Percentiles rank a stretch among this genome's conserved stretches.
These are phyloP conservation scores for Drosophila guanche DNA, from an alignment of 1,140 invertebrate species.

Conservation along the genomic window DNA sequence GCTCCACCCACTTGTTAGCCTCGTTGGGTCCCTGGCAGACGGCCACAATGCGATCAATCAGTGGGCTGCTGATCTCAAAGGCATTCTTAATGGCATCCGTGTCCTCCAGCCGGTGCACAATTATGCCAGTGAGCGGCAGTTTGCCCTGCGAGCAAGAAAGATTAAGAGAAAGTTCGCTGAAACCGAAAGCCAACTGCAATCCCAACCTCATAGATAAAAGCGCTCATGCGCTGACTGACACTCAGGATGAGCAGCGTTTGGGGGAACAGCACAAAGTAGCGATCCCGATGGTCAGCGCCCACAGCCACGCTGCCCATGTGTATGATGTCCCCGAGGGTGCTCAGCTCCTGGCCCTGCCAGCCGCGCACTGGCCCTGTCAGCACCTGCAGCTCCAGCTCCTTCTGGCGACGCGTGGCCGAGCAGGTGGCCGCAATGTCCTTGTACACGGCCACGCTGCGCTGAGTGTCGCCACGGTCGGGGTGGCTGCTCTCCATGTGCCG, in stretches of 20 bases:
- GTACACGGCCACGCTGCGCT: conserved; percentile 96
- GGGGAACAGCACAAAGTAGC: conserved; percentile 96
- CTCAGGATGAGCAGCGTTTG: conserved; percentile 94
- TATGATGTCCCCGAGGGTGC: conserved; percentile 86
- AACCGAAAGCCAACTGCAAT: not conserved
- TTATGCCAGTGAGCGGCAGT: conserved; percentile 93
- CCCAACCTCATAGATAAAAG: conserved; percentile 97
- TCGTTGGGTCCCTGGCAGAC: conserved; percentile 93
- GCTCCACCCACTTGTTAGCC: conserved; percentile 93
- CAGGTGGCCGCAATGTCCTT: conserved; percentile 96
- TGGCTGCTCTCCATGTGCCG: conserved; percentile 97
- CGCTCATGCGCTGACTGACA: conserved; percentile 94
- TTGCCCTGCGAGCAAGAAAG: conserved; percentile 88
- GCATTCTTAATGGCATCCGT: conserved; percentile 92
- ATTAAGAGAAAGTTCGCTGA: not conserved
- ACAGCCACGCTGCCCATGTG: conserved; percentile 95
- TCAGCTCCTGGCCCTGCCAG: conserved; percentile 96
- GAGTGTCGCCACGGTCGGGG: conserved; percentile 97
- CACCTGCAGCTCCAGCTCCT: conserved; percentile 97
- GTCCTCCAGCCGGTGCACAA: conserved; percentile 90
- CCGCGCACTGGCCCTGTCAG: conserved; percentile 95
- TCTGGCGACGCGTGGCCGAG: conserved; percentile 93
- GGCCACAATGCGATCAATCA: conserved; percentile 95
- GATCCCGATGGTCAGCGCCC: conserved; percentile 91
- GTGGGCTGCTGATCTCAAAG: conserved; percentile 96